Base-by-base conservation (phyloP, 2,888 invertebrate species). In the Pollenia griseotomentosa region DNA sequence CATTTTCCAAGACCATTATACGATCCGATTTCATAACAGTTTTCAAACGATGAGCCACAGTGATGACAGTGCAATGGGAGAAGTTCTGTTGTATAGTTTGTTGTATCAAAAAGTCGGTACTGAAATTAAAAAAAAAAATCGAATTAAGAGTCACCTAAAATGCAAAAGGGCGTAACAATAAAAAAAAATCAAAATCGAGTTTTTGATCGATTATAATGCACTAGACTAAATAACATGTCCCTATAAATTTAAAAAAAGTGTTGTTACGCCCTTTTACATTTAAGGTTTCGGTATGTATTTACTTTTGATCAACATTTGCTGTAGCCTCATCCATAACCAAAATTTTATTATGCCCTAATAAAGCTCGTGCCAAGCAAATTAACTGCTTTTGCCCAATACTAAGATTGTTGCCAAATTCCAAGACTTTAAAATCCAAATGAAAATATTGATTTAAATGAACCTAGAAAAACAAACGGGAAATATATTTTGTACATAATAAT, bases 11-110 rank as follows among this genome's bases (percentile, higher is more conserved):
- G 2, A 98, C 98, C 91, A 98, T 94, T 19, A 98, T 96, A 85
- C 96, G 95, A 94, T 98, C 97, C 0, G 97, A 97, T 93, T 98
- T 98, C 96, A 98, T 98, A 88, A 98, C 97, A 0, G 98, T 98
- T 92, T 98, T 96, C 44, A 99, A 94, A 57, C 98, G 95, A 94
- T 98, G 98, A 4, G 98, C 98, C 51, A 98, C 97, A 0, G 98
- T 98, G 53, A 98, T 93, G 9, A 98, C 98, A 0, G 98, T 98
- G 92, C 97, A 98, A 19, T 96, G 94, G 10, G 94, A 94, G 92
- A 98, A 98, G 90, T 97, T 96, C 46, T 94, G 94, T 81, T 97
- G 94, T 79, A 98, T 97, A 0, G 97, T 97, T 91, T 94, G 95
- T 93, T 98, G 98, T 90, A 98, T 98, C 81, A 98, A 94, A 71